Conservation (phyloP, 1,140 invertebrate species). For the Penaeus vannamei region DNA sequence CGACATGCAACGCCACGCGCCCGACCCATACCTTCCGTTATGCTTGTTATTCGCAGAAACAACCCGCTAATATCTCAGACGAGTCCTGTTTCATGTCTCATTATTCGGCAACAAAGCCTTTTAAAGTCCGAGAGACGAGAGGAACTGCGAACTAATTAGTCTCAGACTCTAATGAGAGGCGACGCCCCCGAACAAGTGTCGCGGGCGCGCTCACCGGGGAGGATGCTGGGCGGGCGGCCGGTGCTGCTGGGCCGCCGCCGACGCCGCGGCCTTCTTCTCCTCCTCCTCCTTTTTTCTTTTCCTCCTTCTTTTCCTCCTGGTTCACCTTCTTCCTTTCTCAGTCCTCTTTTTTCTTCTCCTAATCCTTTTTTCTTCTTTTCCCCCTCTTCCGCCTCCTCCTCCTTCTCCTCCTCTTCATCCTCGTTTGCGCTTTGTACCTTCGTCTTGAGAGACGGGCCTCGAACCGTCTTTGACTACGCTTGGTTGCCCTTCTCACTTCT, state of each 20-base stretch:
- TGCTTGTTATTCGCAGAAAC: neutral
- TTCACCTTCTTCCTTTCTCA: neutral
- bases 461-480: no score
- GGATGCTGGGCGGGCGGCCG: neutral
- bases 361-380: no score
- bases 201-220: neutral
- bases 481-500: no score
- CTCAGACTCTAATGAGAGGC: neutral
- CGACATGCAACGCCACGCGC: neutral
- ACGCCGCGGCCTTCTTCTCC: neutral
- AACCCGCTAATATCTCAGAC: neutral
- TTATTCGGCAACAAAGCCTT: constrained; percentile 23
- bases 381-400: neutral
- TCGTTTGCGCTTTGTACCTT: neutral
- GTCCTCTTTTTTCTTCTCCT: neutral
- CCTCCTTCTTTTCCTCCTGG: no score
- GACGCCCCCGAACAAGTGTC: neutral
- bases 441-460: no score
- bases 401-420: neutral
- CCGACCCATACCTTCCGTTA: neutral
- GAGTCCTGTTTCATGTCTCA: neutral
- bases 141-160: no score
- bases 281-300: no score
- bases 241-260: neutral
- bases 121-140: neutral